A percentile compares a stretch with the other conserved stretches of the same genome.
phyloP scores from a whole-genome alignment of 2,888 invertebrate species.

The Leptothorax acervorum region DNA sequence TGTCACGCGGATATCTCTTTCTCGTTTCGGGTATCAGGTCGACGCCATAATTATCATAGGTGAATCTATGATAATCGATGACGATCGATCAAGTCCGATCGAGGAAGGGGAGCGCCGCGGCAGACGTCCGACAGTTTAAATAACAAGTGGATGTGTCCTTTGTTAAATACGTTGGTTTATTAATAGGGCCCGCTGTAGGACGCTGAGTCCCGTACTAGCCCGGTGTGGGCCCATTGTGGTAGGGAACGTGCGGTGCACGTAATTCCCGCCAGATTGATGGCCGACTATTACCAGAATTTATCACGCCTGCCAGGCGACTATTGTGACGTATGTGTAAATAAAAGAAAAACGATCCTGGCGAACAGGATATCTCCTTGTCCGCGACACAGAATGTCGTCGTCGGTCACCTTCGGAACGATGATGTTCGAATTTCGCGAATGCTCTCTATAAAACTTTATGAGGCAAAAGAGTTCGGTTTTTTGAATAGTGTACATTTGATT shows the following conservation, averaged over 20 bases:
- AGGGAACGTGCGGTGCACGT: slow-evolving; percentile 74
- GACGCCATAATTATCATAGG: slow-evolving; percentile 10
- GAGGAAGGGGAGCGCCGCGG: slow-evolving; percentile 4
- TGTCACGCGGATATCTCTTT: slow-evolving; percentile 15
- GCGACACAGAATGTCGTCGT: slow-evolving; percentile 40
- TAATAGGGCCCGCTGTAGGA: slow-evolving; percentile 69
- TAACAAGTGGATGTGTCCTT: slow-evolving; percentile 63
- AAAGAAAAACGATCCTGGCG: slow-evolving; percentile 71
- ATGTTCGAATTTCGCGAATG: background rate
- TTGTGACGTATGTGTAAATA: slow-evolving; percentile 78
- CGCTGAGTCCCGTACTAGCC: slow-evolving; percentile 64
- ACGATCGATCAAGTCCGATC: slow-evolving; percentile 62
- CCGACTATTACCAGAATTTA: slow-evolving; percentile 82
- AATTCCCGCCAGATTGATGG: slow-evolving; percentile 81
- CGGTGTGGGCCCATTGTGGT: slow-evolving; percentile 72
- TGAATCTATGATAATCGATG: slow-evolving; percentile 45
- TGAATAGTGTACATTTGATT: background rate
- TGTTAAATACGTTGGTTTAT: slow-evolving; percentile 73
- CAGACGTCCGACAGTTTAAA: slow-evolving; percentile 58
- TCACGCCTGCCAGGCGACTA: slow-evolving; percentile 78
- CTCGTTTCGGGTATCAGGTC: slow-evolving; percentile 8
- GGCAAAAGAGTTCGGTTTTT: background rate
- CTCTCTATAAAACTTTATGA: background rate
- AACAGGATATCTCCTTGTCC: slow-evolving; percentile 49
- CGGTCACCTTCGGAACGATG: slow-evolving; percentile 20